These are phyloP conservation scores for Cichladusa arquata DNA, from an alignment of 2,113 vertebrate species.

Conservation along the genomic window DNA sequence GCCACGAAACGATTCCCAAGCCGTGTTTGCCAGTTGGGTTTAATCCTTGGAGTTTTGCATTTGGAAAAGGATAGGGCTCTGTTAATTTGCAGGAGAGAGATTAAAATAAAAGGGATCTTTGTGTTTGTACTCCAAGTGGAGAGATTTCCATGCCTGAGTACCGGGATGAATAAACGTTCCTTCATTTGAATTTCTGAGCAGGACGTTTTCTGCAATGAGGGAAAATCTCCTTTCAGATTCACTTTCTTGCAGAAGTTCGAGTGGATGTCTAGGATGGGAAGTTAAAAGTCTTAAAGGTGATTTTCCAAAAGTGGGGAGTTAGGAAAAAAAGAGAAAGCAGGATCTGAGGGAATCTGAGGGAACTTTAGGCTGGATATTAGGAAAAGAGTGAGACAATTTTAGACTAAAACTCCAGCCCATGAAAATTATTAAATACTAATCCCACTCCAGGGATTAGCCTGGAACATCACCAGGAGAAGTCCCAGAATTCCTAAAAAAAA, in stretches of 20 bases:
- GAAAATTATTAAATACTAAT: not conserved
- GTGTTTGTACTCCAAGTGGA: not conserved
- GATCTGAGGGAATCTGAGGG: not conserved
- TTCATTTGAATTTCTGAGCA: not conserved
- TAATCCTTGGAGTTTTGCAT: not conserved
- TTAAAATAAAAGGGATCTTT: not conserved
- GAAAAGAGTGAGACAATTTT: fast-evolving
- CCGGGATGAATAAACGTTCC: not conserved
- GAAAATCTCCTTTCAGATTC: not conserved
- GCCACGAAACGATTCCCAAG: not conserved
- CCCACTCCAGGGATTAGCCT: not conserved
- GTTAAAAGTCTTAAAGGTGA: not conserved
- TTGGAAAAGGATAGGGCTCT: not conserved
- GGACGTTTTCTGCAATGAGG: not conserved
- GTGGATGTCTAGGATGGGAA: not conserved
- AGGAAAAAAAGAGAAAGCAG: not conserved
- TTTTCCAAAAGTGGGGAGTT: not conserved
- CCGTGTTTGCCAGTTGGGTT: not conserved
- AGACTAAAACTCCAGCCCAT: not conserved
- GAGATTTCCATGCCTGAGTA: not conserved
- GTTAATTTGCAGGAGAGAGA: not conserved
- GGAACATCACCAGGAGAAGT: not conserved
- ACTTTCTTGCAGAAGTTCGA: not conserved
- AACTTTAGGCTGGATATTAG: not conserved
- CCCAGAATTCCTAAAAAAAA: not conserved